Conservation (phyloP, 2,113 vertebrate genomes). For the Catharus fuscescens region DNA sequence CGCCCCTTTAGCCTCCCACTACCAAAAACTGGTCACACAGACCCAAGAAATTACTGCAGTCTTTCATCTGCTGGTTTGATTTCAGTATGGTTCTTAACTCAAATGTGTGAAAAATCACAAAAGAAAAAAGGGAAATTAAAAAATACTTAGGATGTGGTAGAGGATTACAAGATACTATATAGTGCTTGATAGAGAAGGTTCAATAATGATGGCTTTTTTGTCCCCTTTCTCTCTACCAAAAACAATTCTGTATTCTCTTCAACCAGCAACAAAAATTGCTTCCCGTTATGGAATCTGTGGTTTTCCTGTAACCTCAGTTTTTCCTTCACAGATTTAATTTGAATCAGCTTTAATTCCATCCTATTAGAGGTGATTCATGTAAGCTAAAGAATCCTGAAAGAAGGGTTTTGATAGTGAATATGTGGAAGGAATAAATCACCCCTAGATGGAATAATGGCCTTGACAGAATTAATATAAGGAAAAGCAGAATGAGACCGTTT, state of each 20-base stretch:
- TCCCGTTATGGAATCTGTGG: neutral
- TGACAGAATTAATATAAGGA: neutral
- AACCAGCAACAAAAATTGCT: neutral
- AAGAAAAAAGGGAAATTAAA: neutral
- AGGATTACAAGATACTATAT: neutral
- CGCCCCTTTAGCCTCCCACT: neutral
- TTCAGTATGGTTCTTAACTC: neutral
- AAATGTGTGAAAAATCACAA: neutral
- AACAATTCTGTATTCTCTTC: neutral
- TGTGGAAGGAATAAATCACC: neutral
- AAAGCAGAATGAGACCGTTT: neutral
- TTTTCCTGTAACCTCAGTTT: conserved; percentile 8
- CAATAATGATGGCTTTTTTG: neutral
- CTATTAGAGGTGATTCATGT: neutral
- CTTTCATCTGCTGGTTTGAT: neutral
- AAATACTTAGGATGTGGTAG: neutral
- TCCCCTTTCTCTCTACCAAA: neutral
- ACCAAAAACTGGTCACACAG: neutral
- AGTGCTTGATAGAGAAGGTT: neutral
- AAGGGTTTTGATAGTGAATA: neutral
- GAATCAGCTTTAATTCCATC: neutral
- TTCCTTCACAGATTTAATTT: conserved; percentile 1
- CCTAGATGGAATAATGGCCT: neutral
- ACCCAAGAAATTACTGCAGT: neutral
- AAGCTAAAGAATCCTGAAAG: neutral